These are phyloP conservation scores for Xenentodon cancila DNA, from an alignment of 2,797 vertebrate genomes.

Conservation along the genomic window DNA sequence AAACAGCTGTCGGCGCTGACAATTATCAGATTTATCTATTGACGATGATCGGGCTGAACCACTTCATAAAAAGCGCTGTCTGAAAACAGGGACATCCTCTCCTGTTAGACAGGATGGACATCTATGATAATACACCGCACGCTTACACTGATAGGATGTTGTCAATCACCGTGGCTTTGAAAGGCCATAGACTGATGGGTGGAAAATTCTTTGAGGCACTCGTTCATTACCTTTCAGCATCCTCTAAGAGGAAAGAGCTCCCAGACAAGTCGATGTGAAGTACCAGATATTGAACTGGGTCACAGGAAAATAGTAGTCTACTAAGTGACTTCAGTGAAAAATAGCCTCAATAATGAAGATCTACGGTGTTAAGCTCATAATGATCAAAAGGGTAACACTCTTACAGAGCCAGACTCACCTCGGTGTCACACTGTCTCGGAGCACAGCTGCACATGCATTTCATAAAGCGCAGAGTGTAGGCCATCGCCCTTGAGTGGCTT, in stretches of 20 bases:
- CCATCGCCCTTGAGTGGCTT: constrained; percentile 71
- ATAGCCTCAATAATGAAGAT: constrained; percentile 64
- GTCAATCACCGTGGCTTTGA: constrained; percentile 74
- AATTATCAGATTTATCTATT: constrained; percentile 89
- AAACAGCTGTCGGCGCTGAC: constrained; percentile 96
- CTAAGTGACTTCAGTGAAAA: constrained; percentile 60
- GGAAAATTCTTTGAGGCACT: constrained; percentile 67
- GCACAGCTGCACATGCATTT: constrained; percentile 65
- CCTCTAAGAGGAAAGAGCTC: constrained; percentile 53
- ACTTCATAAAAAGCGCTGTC: constrained; percentile 76
- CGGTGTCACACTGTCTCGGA: constrained; percentile 46
- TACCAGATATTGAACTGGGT: constrained; percentile 63
- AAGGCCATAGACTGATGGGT: constrained; percentile 63
- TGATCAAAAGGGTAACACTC: constrained; percentile 67
- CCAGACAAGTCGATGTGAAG: constrained; percentile 56
- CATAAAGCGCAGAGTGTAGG: constrained; percentile 63
- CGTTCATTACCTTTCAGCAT: constrained; percentile 69
- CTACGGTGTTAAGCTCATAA: constrained; percentile 71
- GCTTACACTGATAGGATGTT: constrained; percentile 74
- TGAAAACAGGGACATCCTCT: constrained; percentile 79
- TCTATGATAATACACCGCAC: constrained; percentile 72
- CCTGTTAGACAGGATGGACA: constrained; percentile 74
- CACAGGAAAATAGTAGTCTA: constrained; percentile 52
- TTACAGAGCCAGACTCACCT: constrained; percentile 59
- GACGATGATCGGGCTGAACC: constrained; percentile 85